These are phyloP conservation scores for Sebastes fasciatus DNA, from an alignment of 2,113 vertebrate species.

Conservation along the genomic window DNA sequence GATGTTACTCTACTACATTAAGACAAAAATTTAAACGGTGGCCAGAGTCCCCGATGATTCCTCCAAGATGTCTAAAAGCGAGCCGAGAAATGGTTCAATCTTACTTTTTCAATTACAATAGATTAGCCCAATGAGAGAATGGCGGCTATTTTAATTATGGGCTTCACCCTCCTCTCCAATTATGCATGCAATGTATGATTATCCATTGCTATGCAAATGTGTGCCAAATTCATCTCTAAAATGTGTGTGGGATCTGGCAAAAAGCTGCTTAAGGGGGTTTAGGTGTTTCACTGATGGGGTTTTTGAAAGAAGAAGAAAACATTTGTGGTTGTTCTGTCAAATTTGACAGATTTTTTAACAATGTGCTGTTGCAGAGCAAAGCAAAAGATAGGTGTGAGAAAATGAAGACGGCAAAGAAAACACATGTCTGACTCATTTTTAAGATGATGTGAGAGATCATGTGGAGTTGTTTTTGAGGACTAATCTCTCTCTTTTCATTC, in stretches of 20 bases:
- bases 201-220: conserved; percentile 44
- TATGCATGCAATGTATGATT: conserved; percentile 42
- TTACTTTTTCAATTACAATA: conserved; percentile 43
- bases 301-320: background rate
- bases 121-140: conserved; percentile 51
- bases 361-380: background rate
- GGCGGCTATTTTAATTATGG: conserved; percentile 48
- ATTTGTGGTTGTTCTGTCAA: background rate
- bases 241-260: conserved; percentile 1
- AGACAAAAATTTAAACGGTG: background rate
- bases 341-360: background rate
- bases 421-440: background rate
- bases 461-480: background rate
- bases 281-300: background rate
- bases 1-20: background rate
- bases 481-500: background rate
- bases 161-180: conserved; percentile 36
- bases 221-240: conserved; percentile 27
- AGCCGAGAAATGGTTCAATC: conserved; percentile 21
- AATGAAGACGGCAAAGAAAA: conserved; percentile 13
- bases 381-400: background rate
- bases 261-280: background rate
- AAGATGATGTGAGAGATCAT: conserved; percentile 6
- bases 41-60: conserved; percentile 8
- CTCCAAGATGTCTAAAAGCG: background rate